Percentiles rank a stretch among this genome's conserved stretches.
Evolutionary conservation across 2,797 vertebrate species (phyloP).

Genomic region (Adrianichthys oophorus): DNA sequence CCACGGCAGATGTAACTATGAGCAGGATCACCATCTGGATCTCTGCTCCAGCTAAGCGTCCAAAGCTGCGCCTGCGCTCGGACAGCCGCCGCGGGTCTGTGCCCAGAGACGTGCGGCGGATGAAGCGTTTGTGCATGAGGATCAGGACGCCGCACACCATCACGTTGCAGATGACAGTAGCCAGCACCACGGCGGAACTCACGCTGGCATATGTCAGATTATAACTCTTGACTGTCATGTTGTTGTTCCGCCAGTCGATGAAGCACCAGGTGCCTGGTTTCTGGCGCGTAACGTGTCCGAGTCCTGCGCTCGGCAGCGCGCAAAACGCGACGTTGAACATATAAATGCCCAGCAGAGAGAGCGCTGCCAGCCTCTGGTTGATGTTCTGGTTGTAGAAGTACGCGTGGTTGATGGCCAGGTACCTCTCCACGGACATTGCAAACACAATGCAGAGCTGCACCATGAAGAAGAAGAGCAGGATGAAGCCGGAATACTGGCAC

Average conservation of each 20-base stretch:
- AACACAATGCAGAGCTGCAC: conserved; percentile 94
- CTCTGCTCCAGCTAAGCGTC: conserved; percentile 89
- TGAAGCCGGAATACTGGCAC: conserved; percentile 95
- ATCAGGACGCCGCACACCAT: conserved; percentile 93
- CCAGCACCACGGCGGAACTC: conserved; percentile 88
- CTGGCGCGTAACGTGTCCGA: conserved; percentile 82
- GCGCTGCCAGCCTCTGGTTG: conserved; percentile 87
- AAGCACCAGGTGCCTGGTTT: conserved; percentile 90
- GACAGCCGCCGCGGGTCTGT: conserved; percentile 82
- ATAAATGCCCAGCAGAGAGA: conserved; percentile 86
- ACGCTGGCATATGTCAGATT: conserved; percentile 93
- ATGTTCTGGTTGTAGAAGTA: conserved; percentile 94
- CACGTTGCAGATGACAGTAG: conserved; percentile 90
- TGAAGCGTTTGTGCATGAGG: conserved; percentile 92
- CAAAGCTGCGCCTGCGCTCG: conserved; percentile 86
- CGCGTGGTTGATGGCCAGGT: conserved; percentile 96
- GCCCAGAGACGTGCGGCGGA: conserved; percentile 91
- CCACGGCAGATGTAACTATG: conserved; percentile 89
- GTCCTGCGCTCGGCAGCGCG: conserved; percentile 87
- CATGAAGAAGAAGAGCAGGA: conserved; percentile 93
- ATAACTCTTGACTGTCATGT: conserved; percentile 78
- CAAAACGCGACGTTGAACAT: conserved; percentile 88
- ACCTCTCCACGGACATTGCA: conserved; percentile 95
- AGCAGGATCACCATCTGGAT: conserved; percentile 98
- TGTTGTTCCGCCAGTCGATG: conserved; percentile 88